These are phyloP conservation scores for Lagopus muta DNA, from an alignment of 2,113 vertebrate species.

Conservation along the genomic window DNA sequence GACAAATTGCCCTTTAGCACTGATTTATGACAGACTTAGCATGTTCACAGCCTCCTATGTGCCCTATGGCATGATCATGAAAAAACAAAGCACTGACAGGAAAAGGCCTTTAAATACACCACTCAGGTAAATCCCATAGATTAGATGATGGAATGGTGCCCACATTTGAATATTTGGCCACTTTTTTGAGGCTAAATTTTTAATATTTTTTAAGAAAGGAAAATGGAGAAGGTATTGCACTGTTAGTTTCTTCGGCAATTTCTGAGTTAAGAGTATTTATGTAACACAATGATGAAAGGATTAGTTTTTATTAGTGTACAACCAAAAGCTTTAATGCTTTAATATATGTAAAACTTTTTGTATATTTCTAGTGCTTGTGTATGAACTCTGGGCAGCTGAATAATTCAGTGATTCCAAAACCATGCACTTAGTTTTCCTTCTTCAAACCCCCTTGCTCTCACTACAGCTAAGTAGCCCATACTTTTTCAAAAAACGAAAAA, in stretches of 20 bases:
- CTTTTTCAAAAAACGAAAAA: background rate
- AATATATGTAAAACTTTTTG: background rate
- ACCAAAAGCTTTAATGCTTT: background rate
- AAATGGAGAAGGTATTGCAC: background rate
- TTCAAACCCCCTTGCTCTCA: background rate
- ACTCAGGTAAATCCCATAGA: background rate
- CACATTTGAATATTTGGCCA: background rate
- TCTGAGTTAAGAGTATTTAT: background rate
- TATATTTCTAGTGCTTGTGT: background rate
- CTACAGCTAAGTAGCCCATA: background rate
- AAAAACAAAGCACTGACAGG: background rate
- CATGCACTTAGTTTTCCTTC: background rate
- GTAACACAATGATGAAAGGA: background rate
- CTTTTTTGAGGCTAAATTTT: background rate
- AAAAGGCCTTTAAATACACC: background rate
- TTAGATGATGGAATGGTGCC: background rate
- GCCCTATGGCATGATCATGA: background rate
- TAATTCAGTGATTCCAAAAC: background rate
- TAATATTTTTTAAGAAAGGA: background rate
- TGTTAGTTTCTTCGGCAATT: background rate
- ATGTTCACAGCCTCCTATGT: background rate
- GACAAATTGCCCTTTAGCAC: background rate
- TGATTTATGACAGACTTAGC: background rate
- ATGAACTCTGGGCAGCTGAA: background rate
- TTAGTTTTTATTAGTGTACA: background rate